Evolutionary conservation across 2,888 invertebrate genomes (phyloP), one percentile per base, ranked within the genome.

Genomic region (Patella ulyssiponensis): DNA sequence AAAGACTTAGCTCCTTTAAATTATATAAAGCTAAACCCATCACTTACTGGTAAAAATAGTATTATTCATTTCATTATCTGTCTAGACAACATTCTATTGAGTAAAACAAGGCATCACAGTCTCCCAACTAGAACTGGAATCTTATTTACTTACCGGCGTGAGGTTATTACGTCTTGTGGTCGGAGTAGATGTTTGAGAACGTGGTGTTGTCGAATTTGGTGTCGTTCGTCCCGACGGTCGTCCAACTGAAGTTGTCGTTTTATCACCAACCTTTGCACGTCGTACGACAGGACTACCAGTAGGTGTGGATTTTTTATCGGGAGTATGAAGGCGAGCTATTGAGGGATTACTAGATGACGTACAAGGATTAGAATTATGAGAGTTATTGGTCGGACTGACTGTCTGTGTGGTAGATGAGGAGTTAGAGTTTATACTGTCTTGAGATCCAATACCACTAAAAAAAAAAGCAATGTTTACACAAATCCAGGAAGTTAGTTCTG

Each of bases 141-240:
- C 44, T 44, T 20, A 58, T 20, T 51, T 53, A 77, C 81, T 75
- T 81, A 86, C 86, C 78, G 85, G 81, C 70, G 84, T 85, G 1
- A 83, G 70, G 69, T 84, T 84, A 56, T 84, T 83, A 76, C 81
- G 82, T 77, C 77, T 82, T 2, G 82, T 75, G 51, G 73, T 75
- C 17, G 69, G 69, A 9, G 72, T 71, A 72, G 56, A 71, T 53
- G 51, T 69, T 72, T 20, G 23, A n/a, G 64, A 64, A 5, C 64
- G 44, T 52, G 44, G 44, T 71, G 71, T 52, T 9, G 71, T 71
- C 2, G 58, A n/a, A 11, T n/a, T 58, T 15, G 74, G 33, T 14
- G 74, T 69, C 20, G 74, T 74, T 27, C 27, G 33, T 69, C 64
- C 44, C 0, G 74, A 33, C 2, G 64, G n/a, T 27, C 64, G 9